Base-by-base conservation (phyloP, 2,113 vertebrate species). In the Pantherophis guttatus region DNA sequence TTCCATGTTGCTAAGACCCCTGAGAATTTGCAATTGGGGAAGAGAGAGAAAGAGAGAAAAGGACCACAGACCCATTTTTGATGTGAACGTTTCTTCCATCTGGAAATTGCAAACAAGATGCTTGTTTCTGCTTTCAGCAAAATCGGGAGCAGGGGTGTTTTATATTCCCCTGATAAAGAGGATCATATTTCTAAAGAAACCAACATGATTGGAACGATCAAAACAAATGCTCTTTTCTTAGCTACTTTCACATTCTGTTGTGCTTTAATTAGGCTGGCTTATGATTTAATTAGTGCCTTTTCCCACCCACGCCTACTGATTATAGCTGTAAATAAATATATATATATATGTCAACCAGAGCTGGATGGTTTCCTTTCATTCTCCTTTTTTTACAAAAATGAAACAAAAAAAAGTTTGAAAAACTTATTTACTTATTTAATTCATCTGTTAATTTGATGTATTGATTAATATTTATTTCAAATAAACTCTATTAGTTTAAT, bases 251-350 rank as follows among this genome's bases (percentile, higher is more conserved):
- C 33, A 21, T 39, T 33, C 6, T 2, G 2, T 8, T 39, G n/a
- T 7, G 65, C 13, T 75, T 81, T 81, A 81, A 81, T 81, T 39
- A 81, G n/a, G 70, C n/a, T 81, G 17, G 2, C 2, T 8, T 75
- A 19, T 8, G 2, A 21, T 81, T 81, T 39, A 81, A 81, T 81
- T 81, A 39, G 2, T 7, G 70, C 8, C 33, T 39, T 3, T 3
- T 0, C 7, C 15, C 2, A 0, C 10, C 1, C 15, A 50, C 48
- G 0, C 29, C 7, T n/a, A 39, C 33, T 19, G 15, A 39, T 19
- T 39, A n/a, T 17, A 33, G 33, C 33, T 33, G 33, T 33, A 33
- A 33, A 44, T 2, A 44, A 2, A 44, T 44, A 44, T 44, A 44
- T 44, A 44, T 44, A 44, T 44, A 44, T 44, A 44, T 44, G 3